These are phyloP conservation scores for Drosophila equinoxialis DNA, from an alignment of 1,140 invertebrate genomes.

Conservation along the genomic window DNA sequence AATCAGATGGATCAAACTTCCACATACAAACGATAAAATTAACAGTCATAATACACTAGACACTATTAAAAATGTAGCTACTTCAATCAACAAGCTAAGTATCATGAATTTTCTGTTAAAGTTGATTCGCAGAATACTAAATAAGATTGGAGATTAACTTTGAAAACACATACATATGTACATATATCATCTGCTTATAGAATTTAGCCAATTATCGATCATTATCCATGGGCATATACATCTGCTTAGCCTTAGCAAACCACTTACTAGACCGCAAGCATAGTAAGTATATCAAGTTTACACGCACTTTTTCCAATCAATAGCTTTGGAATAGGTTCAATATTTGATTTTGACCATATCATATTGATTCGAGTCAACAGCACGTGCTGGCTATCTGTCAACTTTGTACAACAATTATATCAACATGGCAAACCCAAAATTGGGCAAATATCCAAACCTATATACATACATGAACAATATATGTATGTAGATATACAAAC, in stretches of 20 bases:
- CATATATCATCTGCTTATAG: too few species aligned
- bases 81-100: too few species aligned
- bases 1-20: too few species aligned
- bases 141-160: too few species aligned
- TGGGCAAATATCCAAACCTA: conserved; percentile 10
- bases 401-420: conserved; percentile 10
- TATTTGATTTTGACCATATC: conserved; percentile 14
- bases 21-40: too few species aligned
- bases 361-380: conserved; percentile 9
- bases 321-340: neutral
- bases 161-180: too few species aligned
- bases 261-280: neutral
- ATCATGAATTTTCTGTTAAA: too few species aligned
- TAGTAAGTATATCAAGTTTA: neutral
- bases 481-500: neutral
- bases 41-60: too few species aligned
- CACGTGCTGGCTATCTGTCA: conserved; percentile 24
- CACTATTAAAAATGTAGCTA: too few species aligned
- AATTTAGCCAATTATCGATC: neutral
- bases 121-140: too few species aligned
- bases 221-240: neutral
- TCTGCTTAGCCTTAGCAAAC: neutral
- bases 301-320: conserved; percentile 8
- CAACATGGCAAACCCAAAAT: conserved; percentile 20
- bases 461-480: neutral